Evolutionary conservation across 2,797 vertebrate genomes (phyloP).

Genomic region (Ctenopoma kingsleyae): DNA sequence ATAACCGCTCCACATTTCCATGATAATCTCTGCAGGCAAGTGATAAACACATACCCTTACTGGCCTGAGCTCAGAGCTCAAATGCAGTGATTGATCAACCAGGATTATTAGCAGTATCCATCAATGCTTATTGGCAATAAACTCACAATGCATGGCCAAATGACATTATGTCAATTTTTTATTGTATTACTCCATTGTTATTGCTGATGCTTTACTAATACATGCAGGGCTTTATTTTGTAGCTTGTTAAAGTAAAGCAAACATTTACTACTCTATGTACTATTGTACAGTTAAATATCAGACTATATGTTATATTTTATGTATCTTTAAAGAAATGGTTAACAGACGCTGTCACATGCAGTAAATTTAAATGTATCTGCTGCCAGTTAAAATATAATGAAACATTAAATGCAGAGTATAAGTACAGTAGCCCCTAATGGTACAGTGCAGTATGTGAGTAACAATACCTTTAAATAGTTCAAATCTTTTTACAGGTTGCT

Average conservation of each 20-base stretch:
- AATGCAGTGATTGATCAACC: not conserved
- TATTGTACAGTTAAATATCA: not conserved
- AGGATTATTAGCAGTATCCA: not conserved
- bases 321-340: not conserved
- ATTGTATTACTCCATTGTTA: not conserved
- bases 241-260: not conserved
- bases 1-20: slow-evolving; percentile 7
- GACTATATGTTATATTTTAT: not conserved
- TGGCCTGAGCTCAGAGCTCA: not conserved
- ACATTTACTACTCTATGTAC: not conserved
- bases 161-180: not conserved
- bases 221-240: not conserved
- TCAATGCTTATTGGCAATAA: too few species aligned
- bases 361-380: too few species aligned
- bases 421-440: not conserved
- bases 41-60: slow-evolving; percentile 24
- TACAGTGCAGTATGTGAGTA: not conserved
- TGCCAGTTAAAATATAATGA: too few species aligned
- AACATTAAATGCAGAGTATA: not conserved
- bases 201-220: not conserved
- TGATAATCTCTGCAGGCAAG: not conserved
- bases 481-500: slow-evolving; percentile 5
- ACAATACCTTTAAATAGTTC: not conserved
- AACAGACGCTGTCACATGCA: not conserved
- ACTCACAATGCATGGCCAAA: not conserved